These are phyloP conservation scores for Seriola rivoliana DNA, from an alignment of 2,113 vertebrate species.

Conservation along the genomic window DNA sequence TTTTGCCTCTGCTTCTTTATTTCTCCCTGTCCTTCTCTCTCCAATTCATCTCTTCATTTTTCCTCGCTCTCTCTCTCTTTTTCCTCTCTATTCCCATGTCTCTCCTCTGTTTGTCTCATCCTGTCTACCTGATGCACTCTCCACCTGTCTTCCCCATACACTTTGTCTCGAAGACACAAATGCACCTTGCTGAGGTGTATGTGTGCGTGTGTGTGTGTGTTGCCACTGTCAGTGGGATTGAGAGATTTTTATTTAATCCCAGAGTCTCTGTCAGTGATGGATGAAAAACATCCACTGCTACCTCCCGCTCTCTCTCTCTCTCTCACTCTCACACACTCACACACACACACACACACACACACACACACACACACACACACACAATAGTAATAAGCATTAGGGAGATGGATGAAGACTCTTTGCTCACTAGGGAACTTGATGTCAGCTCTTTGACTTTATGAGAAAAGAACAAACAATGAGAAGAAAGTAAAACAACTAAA, in stretches of 20 bases:
- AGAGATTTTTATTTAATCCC: conserved; percentile 79
- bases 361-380: conserved; percentile 24
- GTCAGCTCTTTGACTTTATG: conserved; percentile 64
- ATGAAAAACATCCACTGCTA: conserved; percentile 64
- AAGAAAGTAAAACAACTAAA: conserved; percentile 53
- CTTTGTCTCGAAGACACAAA: conserved; percentile 15
- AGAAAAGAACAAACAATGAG: conserved; percentile 49
- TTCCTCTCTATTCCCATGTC: conserved; percentile 14
- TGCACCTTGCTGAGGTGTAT: conserved; percentile 17
- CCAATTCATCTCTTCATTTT: not conserved
- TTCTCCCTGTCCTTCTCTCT: not conserved
- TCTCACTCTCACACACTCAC: conserved; percentile 21
- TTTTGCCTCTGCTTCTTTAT: not conserved
- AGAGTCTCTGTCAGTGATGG: conserved; percentile 66
- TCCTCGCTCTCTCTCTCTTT: not conserved
- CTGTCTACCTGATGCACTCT: conserved; percentile 28
- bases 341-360: conserved; percentile 27
- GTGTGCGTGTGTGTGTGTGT: conserved; percentile 8
- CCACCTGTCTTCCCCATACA: conserved; percentile 2
- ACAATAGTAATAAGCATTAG: conserved; percentile 56
- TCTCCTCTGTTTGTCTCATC: conserved; percentile 34
- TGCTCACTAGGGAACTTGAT: conserved; percentile 44
- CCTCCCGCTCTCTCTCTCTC: conserved; percentile 7
- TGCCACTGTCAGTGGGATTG: conserved; percentile 59
- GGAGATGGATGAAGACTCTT: conserved; percentile 68